Evolutionary conservation across 1,140 invertebrate genomes (phyloP).

Genomic region (Rhopalosiphum maidis): DNA sequence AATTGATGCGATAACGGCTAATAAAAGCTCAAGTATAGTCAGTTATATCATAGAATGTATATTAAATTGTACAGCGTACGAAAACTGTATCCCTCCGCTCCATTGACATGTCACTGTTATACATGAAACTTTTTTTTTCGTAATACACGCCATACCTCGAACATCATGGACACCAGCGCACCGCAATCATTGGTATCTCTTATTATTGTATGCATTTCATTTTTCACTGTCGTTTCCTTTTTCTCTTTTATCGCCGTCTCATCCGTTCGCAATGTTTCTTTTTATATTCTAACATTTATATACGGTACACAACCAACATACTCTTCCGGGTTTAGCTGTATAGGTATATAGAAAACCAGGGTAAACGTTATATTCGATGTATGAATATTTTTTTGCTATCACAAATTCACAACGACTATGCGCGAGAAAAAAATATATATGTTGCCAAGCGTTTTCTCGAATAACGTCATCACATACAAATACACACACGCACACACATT

Average conservation of each 20-base stretch:
- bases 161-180: not conserved
- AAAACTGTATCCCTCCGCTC: not conserved
- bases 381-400: conserved; percentile 27
- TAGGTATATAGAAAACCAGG: not conserved
- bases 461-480: not conserved
- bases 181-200: not conserved
- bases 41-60: not conserved
- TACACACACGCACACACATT: not conserved
- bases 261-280: not conserved
- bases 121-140: not conserved
- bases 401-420: conserved; percentile 21
- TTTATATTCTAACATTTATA: conserved; percentile 18
- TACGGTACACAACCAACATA: not conserved
- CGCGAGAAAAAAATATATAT: not conserved
- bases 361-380: not conserved
- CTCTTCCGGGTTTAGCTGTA: not conserved
- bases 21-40: not conserved
- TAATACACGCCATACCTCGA: not conserved
- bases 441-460: not conserved
- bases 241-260: not conserved
- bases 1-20: not conserved
- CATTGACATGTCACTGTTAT: not conserved
- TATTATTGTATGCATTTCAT: conserved; percentile 35
- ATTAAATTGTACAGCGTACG: not conserved
- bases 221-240: conserved; percentile 30